Conservation (phyloP, 2,888 invertebrate genomes). For the Trachelus troglodyta region DNA sequence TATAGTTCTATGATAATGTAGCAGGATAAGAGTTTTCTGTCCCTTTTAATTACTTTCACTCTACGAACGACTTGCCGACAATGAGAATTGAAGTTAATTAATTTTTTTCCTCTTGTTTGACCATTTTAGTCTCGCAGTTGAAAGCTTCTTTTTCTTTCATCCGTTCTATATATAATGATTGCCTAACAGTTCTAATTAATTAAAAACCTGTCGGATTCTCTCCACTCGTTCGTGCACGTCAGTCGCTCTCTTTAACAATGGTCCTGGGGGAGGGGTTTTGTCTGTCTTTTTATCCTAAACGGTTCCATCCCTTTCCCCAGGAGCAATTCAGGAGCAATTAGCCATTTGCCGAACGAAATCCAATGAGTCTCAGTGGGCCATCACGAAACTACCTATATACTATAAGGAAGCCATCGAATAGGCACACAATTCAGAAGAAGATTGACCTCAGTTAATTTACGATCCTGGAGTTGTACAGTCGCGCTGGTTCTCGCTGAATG, state of each 20-base stretch:
- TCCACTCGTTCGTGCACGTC: not conserved
- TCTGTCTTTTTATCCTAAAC: not conserved
- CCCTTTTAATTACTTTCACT: slow-evolving; percentile 43
- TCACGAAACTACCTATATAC: not conserved
- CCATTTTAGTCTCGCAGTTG: not conserved
- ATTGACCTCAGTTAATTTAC: not conserved
- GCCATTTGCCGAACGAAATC: not conserved
- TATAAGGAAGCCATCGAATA: not conserved
- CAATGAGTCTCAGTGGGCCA: not conserved
- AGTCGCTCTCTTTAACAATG: not conserved
- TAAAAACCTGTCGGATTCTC: not conserved
- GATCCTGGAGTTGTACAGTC: not conserved
- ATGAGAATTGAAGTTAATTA: not conserved
- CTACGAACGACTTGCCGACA: slow-evolving; percentile 4
- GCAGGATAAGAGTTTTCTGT: slow-evolving; percentile 19
- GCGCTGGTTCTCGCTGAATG: not conserved
- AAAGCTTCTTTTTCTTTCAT: not conserved
- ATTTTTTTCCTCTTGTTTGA: slow-evolving; percentile 2
- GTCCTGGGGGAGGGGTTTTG: not conserved
- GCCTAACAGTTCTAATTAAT: not conserved
- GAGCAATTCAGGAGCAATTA: not conserved
- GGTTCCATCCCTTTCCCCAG: not conserved
- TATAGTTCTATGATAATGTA: not conserved
- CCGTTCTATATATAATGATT: not conserved
- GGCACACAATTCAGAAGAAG: not conserved